Base-by-base conservation (phyloP, 1,140 invertebrate species). In the Acyrthosiphon pisum region DNA sequence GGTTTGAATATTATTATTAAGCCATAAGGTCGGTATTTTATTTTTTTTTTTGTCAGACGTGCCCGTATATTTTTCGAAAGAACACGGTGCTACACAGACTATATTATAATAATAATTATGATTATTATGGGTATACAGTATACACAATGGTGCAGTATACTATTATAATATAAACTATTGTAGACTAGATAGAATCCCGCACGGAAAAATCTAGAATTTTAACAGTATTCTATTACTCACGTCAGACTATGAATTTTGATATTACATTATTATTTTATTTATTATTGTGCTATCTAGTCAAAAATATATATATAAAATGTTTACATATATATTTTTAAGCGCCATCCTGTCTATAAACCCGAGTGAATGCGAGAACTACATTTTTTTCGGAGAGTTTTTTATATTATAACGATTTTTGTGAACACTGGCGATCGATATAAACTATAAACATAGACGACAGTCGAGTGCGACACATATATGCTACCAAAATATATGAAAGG, bases 1-100 rank as follows among this genome's bases (percentile, higher is more conserved):
- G 84, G 84, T 86, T 86, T 83, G 14, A 37, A 68, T 68, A 68
- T 68, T 68, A 23, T 83, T 83, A 83, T 83, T 83, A 81, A 81
- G n/a, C 76, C 76, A 37, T 83, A 83, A 83, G 76, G 76, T 83
- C 76, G 76, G 76, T 83, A 68, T 68, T 60, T 60, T 81, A 37
- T 20, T 76, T 68, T 30, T 68, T 68, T 81, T 35, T 81, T 35
- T 35, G n/a, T 83, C 76, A 44, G 11, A 84, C 83, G 23, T 84
- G 83, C 83, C 83, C 35, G 83, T 41, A 84, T 41, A 84, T 22
- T 23, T 84, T 84, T 1, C 2, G 22, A 84, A 41, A n/a, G 60
- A 76, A 76, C 60, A n/a, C 60, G n/a, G 60, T 22, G 60, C 41
- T 30, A 84, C 37, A 84, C 22, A 84, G 7, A 44, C 83, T 83